Evolutionary conservation across 2,888 invertebrate genomes (phyloP), one percentile per base, ranked within the genome.

Genomic region (Flabesymbios commensalis): DNA sequence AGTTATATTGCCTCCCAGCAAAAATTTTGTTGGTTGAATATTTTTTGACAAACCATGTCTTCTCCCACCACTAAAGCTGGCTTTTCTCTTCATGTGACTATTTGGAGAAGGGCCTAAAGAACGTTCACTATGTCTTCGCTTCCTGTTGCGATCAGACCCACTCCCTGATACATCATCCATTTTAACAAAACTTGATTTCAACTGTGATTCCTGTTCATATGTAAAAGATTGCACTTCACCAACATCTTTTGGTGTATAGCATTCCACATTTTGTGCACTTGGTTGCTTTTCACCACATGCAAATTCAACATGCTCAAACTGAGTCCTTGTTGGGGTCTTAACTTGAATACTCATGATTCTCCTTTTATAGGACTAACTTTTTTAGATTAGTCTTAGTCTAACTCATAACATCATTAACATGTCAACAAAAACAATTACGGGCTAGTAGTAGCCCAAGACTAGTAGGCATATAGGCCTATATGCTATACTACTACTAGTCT

Each of bases 1-100:
- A 71, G 90, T 90, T 71, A 95, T 95, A 82, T 94, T 96, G 7
- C 96, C 97, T 47, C 96, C 97, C 1, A 96, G 87, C 3, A 94
- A 84, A 83, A 97, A 96, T 82, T 94, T 94, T 0, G 93, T 93
- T 0, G 96, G 95, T 55, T 93, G 90, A 74, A 93, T 91, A 70
- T 90, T 58, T 36, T 61, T 64, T 3, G 58, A 61, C 26, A 31
- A 42, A 19, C 41, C 49, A 45, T 14, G 43, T 19, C 29, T 42
- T 24, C 57, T 48, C 32, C 60, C 39, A 39, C 57, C 32, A 17
- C 47, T 14, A 48, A 42, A n/a, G 31, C 41, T 24, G 56, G 41
- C 36, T 42, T 48, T 48, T 17, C 10, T 7, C 22, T 49, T 26
- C 31, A 29, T 26, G 29, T 22, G 7, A 49, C 22, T 49, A 31